Evolutionary conservation across 2,797 vertebrate genomes (phyloP).

Genomic region (Enteromius thamalakanensis): DNA sequence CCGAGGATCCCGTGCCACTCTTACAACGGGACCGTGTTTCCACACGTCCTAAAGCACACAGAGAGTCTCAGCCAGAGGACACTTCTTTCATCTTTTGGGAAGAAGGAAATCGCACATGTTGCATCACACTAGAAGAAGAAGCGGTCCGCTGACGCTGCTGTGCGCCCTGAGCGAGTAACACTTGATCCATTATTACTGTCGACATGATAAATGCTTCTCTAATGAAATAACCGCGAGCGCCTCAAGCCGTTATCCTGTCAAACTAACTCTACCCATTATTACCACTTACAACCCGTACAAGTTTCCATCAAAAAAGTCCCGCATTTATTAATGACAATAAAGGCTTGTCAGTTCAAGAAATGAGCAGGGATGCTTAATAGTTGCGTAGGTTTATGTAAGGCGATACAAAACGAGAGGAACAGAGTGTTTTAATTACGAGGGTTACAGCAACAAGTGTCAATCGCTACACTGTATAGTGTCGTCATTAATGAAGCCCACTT

Average conservation of each 20-base stretch:
- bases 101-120: slow-evolving; percentile 27
- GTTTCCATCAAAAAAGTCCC: slow-evolving; percentile 6
- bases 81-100: slow-evolving; percentile 32
- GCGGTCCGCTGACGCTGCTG: not conserved
- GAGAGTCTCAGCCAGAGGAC: slow-evolving; percentile 5
- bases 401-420: not conserved
- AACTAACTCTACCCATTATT: slow-evolving; percentile 17
- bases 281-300: slow-evolving; percentile 1
- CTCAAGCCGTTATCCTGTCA: slow-evolving; percentile 60
- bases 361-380: not conserved
- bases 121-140: slow-evolving; percentile 18
- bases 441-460: slow-evolving; percentile 33
- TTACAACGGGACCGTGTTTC: slow-evolving; percentile 68
- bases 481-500: not conserved
- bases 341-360: slow-evolving; percentile 1
- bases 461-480: not conserved
- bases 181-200: slow-evolving; percentile 70
- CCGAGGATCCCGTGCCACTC: slow-evolving; percentile 28
- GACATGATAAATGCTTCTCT: slow-evolving; percentile 75
- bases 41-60: slow-evolving; percentile 63
- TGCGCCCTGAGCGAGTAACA: slow-evolving; percentile 67
- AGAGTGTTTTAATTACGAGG: not conserved
- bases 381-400: not conserved
- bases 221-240: slow-evolving; percentile 79
- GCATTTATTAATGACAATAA: slow-evolving; percentile 7